Evolutionary conservation across 2,888 invertebrate species (phyloP), one percentile per base, ranked within the genome.

Genomic region (Apeira syringaria): DNA sequence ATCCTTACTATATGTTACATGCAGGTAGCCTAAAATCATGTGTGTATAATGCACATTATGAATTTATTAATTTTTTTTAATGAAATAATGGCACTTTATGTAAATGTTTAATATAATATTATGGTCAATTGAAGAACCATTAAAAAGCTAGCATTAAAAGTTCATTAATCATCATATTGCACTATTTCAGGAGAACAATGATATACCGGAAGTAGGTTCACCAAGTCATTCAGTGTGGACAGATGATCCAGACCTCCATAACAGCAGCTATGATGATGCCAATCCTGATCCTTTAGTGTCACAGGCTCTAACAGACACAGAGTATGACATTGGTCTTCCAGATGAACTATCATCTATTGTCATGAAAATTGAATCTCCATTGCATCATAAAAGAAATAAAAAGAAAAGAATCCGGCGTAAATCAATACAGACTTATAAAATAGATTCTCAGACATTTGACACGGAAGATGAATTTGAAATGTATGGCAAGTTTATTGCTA

Each of bases 401-500:
- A 80, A 71, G 65, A 80, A 75, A 58, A 80, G 74, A 62, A 43
- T 60, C 0, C 77, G 75, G 49, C 65, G 61, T 8, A 63, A 63
- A 43, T 57, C 59, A 15, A 24, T 59, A 10, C 61, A 61, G 27
- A 62, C 59, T 8, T 68, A 64, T 53, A 59, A 53, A 5, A 58
- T 54, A 2, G 55, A 56, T 39, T 60, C 63, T 7, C 50, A 50
- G 31, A 40, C 44, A 7, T 42, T 35, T 9, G 9, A 20, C 0
- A 65, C 53, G 15, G 80, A 82, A 15, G 83, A 83, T 61, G 82
- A 82, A 50, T 83, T 80, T 73, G 82, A 80, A 59, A 72, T 80
- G 13, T 83, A 79, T 61, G 82, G 81, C 1, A 80, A 79, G 56
- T 80, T 69, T 51, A 78, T 83, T 27, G 82, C 81, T 12, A 61